These are phyloP conservation scores for Calameuta filiformis DNA, from an alignment of 2,888 invertebrate genomes.

Conservation along the genomic window DNA sequence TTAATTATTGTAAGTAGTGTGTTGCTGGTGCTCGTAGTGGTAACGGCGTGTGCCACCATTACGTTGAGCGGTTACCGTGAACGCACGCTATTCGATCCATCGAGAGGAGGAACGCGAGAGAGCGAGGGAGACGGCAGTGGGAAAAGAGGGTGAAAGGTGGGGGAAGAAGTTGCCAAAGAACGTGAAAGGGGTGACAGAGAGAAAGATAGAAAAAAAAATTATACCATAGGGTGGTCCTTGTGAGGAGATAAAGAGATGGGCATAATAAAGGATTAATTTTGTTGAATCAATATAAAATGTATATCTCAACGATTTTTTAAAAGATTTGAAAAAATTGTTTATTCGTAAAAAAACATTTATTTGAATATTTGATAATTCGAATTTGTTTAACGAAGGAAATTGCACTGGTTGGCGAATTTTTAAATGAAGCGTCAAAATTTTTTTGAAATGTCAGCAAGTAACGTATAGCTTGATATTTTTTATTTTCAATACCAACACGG, in stretches of 20 bases:
- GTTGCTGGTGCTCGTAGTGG: conserved; percentile 37
- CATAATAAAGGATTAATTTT: too few species aligned
- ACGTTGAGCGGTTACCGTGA: conserved; percentile 61
- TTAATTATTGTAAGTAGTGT: conserved; percentile 62
- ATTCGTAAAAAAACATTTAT: too few species aligned
- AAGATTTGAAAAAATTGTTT: too few species aligned
- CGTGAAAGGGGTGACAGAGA: conserved; percentile 14
- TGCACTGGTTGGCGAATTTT: not conserved
- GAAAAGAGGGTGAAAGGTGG: conserved; percentile 19
- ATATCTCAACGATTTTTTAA: too few species aligned
- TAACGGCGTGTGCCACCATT: conserved; percentile 63
- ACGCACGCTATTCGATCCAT: conserved; percentile 60
- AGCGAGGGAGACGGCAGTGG: not conserved
- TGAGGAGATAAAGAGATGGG: too few species aligned
- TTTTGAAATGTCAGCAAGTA: not conserved
- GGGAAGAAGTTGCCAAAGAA: conserved; percentile 24
- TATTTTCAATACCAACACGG: not conserved
- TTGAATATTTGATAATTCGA: too few species aligned
- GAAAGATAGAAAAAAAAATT: too few species aligned
- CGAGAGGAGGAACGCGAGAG: conserved; percentile 4
- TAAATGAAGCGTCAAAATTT: not conserved
- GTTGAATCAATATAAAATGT: too few species aligned
- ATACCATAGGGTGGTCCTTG: too few species aligned
- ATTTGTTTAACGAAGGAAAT: too few species aligned
- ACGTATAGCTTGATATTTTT: too few species aligned